Evolutionary conservation across 2,113 vertebrate genomes (phyloP).

Genomic region (Tenebrosternarchus preto): DNA sequence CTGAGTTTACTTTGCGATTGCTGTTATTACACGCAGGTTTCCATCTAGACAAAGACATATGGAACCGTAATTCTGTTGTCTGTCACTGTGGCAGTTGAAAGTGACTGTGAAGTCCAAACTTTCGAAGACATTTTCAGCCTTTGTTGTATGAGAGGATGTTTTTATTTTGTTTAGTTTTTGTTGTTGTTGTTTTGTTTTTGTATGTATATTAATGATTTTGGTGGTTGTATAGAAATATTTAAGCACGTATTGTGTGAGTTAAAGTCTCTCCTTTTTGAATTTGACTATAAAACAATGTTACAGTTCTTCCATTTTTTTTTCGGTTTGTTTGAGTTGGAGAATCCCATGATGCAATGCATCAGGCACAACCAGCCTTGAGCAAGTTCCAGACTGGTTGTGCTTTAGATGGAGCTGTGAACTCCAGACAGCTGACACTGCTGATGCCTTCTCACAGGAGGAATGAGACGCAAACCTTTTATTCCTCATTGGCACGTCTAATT

Average conservation of each 20-base stretch:
- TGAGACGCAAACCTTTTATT: slow-evolving; percentile 33
- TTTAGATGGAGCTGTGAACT: background rate
- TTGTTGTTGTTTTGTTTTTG: slow-evolving; percentile 20
- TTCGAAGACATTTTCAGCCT: background rate
- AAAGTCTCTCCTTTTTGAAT: slow-evolving; percentile 18
- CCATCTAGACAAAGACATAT: slow-evolving; percentile 15
- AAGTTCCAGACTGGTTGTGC: background rate
- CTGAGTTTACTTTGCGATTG: background rate
- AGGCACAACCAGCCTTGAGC: background rate
- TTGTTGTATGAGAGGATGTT: slow-evolving; percentile 27
- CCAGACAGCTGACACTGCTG: slow-evolving; percentile 16
- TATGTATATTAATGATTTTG: slow-evolving; percentile 58
- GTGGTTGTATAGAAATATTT: slow-evolving; percentile 58
- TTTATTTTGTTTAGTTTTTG: slow-evolving; percentile 19
- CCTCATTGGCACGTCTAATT: slow-evolving; percentile 59
- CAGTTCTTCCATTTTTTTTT: background rate
- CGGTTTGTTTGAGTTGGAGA: background rate
- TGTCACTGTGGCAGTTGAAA: slow-evolving; percentile 21
- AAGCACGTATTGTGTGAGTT: slow-evolving; percentile 32
- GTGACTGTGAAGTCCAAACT: slow-evolving; percentile 7
- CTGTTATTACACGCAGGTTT: background rate
- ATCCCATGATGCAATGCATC: background rate
- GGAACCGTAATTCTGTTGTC: background rate
- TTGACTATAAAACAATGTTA: background rate
- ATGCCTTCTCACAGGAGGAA: slow-evolving; percentile 12